phyloP scores from a whole-genome alignment of 2,888 invertebrate genomes.

The Piscicola geometra region DNA sequence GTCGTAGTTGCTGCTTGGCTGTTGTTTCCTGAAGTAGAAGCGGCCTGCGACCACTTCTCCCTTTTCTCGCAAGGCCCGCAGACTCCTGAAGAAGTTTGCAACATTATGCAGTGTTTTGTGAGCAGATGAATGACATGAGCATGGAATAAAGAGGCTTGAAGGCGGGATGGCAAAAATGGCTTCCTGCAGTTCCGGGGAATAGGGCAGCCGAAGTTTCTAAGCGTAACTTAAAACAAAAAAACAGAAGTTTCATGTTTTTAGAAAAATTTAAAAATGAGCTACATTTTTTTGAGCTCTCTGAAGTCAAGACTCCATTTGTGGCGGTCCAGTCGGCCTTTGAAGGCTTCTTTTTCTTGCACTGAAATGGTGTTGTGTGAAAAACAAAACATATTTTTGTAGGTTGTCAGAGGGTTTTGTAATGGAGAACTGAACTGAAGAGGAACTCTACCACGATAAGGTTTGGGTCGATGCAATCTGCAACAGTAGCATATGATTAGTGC shows the following conservation, averaged over 20 bases:
- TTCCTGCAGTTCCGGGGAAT: too few species aligned
- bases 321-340: conserved; percentile 1
- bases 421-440: too few species aligned
- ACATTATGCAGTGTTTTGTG: neutral
- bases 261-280: neutral
- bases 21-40: conserved; percentile 17
- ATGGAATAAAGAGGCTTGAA: too few species aligned
- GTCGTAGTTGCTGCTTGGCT: neutral
- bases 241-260: neutral
- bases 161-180: too few species aligned
- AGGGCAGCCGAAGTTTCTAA: too few species aligned
- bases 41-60: conserved; percentile 20
- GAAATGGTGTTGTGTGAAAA: too few species aligned
- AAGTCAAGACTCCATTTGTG: conserved; percentile 25
- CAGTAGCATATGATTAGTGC: neutral
- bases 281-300: conserved; percentile 32
- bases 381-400: too few species aligned
- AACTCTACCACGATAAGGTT: conserved; percentile 17
- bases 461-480: neutral
- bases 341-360: conserved; percentile 22
- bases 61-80: conserved; percentile 24
- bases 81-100: conserved; percentile 12
- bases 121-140: too few species aligned
- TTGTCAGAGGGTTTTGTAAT: too few species aligned
- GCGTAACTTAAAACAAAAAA: too few species aligned